Conservation (phyloP, 2,113 vertebrate genomes). For the Gymnobelideus leadbeateri region DNA sequence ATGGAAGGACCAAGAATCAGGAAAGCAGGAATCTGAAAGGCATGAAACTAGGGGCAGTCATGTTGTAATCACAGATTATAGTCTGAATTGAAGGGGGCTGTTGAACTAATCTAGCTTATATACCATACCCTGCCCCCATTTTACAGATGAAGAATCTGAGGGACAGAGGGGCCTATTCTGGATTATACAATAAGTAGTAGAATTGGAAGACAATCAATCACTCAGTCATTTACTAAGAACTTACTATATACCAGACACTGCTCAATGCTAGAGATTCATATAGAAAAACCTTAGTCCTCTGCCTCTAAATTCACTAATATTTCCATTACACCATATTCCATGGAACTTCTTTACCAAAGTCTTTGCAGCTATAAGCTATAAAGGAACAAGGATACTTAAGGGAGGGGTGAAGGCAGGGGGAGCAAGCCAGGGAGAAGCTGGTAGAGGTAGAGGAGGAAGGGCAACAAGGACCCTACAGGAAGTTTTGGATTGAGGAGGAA, state of each 20-base stretch:
- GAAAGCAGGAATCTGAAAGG: background rate
- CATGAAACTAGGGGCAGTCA: background rate
- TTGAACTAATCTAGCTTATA: background rate
- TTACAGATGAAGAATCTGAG: background rate
- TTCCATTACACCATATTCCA: background rate
- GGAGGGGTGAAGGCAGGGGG: background rate
- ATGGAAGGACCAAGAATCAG: background rate
- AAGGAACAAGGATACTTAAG: background rate
- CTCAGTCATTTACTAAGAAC: background rate
- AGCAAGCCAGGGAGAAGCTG: background rate
- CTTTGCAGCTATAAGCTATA: background rate
- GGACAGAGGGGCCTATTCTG: background rate
- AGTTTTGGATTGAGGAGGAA: background rate
- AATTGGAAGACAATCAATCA: background rate
- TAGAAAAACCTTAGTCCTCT: background rate
- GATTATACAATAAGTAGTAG: background rate
- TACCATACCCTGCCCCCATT: background rate
- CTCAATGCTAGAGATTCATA: background rate
- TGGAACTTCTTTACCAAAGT: background rate
- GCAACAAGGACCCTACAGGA: slow-evolving; percentile 20
- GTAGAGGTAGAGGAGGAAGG: slow-evolving; percentile 24
- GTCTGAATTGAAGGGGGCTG: background rate
- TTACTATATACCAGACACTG: background rate
- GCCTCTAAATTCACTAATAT: background rate
- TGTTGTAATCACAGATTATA: background rate